Conservation (phyloP, 2,797 vertebrate species). For the Pagetopsis macropterus region DNA sequence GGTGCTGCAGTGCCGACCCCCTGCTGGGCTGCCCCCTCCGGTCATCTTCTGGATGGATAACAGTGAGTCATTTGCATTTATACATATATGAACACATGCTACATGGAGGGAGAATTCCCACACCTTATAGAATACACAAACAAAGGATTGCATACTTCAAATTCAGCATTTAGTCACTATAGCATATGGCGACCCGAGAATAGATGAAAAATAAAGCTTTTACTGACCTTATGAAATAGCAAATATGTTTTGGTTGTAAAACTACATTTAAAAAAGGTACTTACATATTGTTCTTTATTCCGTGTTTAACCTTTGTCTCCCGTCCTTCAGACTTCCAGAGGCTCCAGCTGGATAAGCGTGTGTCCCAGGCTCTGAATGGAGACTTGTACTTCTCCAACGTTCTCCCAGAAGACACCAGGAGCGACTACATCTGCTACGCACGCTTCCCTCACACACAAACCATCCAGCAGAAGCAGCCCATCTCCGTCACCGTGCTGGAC, state of each 20-base stretch:
- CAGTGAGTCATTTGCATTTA: slow-evolving; percentile 83
- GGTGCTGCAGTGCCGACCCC: slow-evolving; percentile 93
- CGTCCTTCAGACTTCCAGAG: slow-evolving; percentile 89
- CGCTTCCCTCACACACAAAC: slow-evolving; percentile 98
- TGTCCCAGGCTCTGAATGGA: slow-evolving; percentile 94
- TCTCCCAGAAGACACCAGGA: slow-evolving; percentile 89
- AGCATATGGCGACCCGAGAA: background rate
- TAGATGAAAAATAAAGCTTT: no score
- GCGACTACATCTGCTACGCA: slow-evolving; percentile 98
- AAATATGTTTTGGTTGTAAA: no score
- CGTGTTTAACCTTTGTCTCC: background rate
- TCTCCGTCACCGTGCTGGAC: slow-evolving; percentile 92
- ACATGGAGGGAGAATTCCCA: background rate
- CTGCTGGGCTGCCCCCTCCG: slow-evolving; percentile 92
- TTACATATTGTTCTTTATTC: background rate
- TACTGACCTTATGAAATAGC: no score
- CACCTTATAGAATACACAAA: background rate
- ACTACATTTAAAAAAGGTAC: no score
- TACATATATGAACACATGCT: background rate
- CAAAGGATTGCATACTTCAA: background rate
- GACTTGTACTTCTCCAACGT: slow-evolving; percentile 98
- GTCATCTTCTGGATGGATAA: slow-evolving; percentile 99
- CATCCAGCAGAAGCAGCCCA: slow-evolving; percentile 99
- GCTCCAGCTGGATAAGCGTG: slow-evolving; percentile 89
- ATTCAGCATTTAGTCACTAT: background rate